Percentiles rank a stretch among this genome's conserved stretches.
phyloP scores from a whole-genome alignment of 2,797 vertebrate species.

The Gobionotothen gibberifrons region DNA sequence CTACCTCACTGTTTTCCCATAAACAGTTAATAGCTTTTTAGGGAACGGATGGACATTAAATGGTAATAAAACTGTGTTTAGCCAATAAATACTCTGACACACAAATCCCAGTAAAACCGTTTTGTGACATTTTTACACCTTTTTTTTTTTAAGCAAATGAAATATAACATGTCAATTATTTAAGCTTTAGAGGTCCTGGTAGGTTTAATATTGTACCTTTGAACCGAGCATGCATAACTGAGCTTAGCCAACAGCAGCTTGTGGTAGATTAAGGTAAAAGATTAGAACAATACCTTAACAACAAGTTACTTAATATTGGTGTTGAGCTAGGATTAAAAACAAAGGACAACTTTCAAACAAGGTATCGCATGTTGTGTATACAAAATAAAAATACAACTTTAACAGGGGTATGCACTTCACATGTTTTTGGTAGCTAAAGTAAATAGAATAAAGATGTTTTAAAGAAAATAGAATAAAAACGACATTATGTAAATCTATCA shows the following conservation, averaged over 20 bases:
- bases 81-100: neutral
- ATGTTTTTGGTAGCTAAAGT: too few species aligned
- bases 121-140: neutral
- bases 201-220: neutral
- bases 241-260: neutral
- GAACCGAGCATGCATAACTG: neutral
- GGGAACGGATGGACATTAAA: neutral
- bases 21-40: neutral
- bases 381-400: too few species aligned
- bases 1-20: neutral
- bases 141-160: neutral
- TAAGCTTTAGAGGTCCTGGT: neutral
- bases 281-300: neutral
- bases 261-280: neutral
- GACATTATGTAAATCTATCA: neutral
- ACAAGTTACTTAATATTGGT: neutral
- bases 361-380: too few species aligned
- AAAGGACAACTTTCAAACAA: neutral
- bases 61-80: neutral
- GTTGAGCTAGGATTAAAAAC: neutral
- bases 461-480: constrained; percentile 6
- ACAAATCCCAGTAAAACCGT: neutral
- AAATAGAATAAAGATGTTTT: too few species aligned
- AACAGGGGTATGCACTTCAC: neutral
- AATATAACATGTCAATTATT: neutral